Base-by-base conservation (phyloP, 1,140 invertebrate genomes). In the Sycophila sp. region DNA sequence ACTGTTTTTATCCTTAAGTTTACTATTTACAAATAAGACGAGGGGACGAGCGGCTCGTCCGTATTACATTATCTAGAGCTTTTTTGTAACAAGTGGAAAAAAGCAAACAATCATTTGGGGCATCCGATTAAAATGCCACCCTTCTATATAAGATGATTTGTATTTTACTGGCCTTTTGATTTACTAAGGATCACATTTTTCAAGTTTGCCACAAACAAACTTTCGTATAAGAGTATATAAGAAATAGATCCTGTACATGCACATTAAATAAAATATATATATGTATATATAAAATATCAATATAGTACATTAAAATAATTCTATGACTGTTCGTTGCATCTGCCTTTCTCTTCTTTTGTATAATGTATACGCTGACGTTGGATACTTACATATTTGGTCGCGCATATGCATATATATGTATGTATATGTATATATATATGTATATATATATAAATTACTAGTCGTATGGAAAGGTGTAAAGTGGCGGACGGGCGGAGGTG, bases 351-450 rank as follows among this genome's bases (percentile, higher is more conserved):
- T 24, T 56, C 28, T 4, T 75, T n/a, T 69, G 73, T 64, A 45
- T 65, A 62, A 69, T 78, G 71, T 73, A 77, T 73, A 77, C 77
- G 73, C 71, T 75, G 69, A 72, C 36, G 64, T 69, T 69, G 49
- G 45, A 65, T 53, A 63, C 49, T 30, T 69, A 60, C 17, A 64
- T 69, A 69, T 49, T 53, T 32, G 26, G 62, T 22, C 47, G 47
- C 40, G 22, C 15, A 56, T 34, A 63, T 60, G 17, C 17, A 58
- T 24, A 4, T 17, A 36, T 36, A 36, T 56, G 11, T 17, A 56
- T 34, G 34, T 26, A 56, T 17, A 24, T 34, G 32, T 42, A 11
- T 36, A 26, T 30, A 13, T n/a, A 45, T 69, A 11, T 24, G 24
- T 36, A 56, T 60, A 15, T 65, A 22, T 45, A 34, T 47, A 11